Evolutionary conservation across 1,140 invertebrate species (phyloP), one percentile per base, ranked within the genome.

Genomic region (Zaprionus capensis): DNA sequence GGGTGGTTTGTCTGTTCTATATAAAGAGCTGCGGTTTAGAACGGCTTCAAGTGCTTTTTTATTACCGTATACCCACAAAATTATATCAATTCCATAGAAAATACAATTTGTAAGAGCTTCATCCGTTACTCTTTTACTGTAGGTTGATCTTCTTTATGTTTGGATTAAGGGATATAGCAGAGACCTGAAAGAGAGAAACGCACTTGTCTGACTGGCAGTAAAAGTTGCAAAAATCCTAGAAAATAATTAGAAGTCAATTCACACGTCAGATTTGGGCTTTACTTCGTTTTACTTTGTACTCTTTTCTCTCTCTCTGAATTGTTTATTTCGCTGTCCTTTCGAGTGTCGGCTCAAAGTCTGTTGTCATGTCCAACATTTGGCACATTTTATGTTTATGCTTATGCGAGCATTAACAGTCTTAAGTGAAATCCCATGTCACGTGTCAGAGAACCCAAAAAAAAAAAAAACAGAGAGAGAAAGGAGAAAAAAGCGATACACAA

Each of bases 361-460:
- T 55, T 55, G 83, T 87, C 83, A 88, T 87, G 81, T 87, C 81
- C 84, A 56, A 76, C 64, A 69, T 86, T 84, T 87, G 84, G 84
- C 84, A 87, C 81, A 82, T 88, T 73, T 87, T 88, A 87, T 82
- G 83, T 82, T 87, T 82, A 24, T 51, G 69, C 83, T 82, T 82
- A 82, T 90, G 67, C 71, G 46, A 72, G 85, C 76, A 90, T 88
- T 88, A 81, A 85, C 72, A 84, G 75, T 81, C 81, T 88, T 88
- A 88, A 88, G 84, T 88, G 84, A 88, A 88, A 88, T 88, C 84
- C 84, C 84, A 90, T 88, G 84, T 88, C 84, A 88, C 76, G 84
- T 88, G 85, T 88, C 84, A 88, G 71, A 78, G 74, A 80, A 69
- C 74, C 53, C 41, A 24, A 53, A 36, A 51, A 49, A 11, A 5